Conservation (phyloP, 2,113 vertebrate genomes). For the Meles meles region DNA sequence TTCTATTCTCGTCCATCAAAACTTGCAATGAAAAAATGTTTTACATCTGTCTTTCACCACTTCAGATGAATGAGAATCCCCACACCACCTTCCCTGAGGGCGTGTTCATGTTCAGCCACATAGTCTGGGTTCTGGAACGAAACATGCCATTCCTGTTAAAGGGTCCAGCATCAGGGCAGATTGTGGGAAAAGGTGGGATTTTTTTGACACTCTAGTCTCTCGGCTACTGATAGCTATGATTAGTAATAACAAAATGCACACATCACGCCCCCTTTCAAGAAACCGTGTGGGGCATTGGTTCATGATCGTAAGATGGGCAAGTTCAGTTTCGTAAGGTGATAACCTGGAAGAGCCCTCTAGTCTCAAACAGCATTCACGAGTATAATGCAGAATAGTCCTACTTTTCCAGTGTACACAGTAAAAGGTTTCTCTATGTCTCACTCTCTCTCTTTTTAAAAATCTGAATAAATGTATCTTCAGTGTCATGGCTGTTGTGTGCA, state of each 20-base stretch:
- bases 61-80: constrained; percentile 35
- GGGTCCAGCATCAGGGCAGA: background rate
- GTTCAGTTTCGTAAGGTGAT: background rate
- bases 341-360: background rate
- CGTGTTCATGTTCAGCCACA: background rate
- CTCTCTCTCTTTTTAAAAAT: background rate
- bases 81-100: background rate
- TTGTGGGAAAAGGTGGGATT: background rate
- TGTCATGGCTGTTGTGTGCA: constrained; percentile 44
- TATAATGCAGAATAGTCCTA: background rate
- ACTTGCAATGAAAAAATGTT: constrained; percentile 13
- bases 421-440: background rate
- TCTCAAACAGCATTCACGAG: background rate
- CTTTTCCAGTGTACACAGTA: background rate
- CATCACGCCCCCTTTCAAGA: background rate
- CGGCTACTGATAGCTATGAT: background rate
- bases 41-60: constrained; percentile 45
- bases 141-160: background rate
- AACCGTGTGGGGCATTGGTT: background rate
- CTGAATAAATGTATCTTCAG: constrained; percentile 45
- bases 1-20: constrained; percentile 49
- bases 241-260: background rate
- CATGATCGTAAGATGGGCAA: background rate
- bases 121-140: background rate
- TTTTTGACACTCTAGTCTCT: background rate